Base-by-base conservation (phyloP, 1,140 invertebrate genomes). In the Galleria mellonella region DNA sequence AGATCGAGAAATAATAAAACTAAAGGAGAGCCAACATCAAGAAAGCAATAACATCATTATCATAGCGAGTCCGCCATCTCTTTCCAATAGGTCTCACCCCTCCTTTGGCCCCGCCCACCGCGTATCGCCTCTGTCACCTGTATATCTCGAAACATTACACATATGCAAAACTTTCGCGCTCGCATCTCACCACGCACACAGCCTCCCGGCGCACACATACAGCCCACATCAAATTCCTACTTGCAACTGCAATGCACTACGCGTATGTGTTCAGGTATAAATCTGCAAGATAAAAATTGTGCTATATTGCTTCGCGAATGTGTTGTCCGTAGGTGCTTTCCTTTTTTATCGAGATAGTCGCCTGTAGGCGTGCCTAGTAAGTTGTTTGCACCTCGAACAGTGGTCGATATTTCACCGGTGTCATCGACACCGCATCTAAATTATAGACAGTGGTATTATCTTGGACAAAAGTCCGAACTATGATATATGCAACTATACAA, bases 21-120 rank as follows among this genome's bases (percentile, higher is more conserved):
- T 83, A 82, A 76, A 79, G 77, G 65, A 70, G 72, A 71, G 64
- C 67, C 68, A 74, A 81, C 73, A 84, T 85, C 78, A 82, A 78
- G 76, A 85, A 79, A 82, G 78, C 81, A 82, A 85, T 85, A 85
- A 85, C 82, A 76, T 85, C 82, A 85, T 85, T 85, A 85, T 85
- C 82, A 83, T 85, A 83, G 81, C 69, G 47, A 70, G 75, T 79
- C 72, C 55, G 74, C 75, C 78, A 78, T 85, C 82, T 85, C 82
- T 83, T 74, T 84, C 76, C 75, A 71, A 82, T 84, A 77, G 72
- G 69, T 81, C 61, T 81, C 67, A 77, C 71, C 76, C 75, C 78
- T 69, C 73, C 62, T 64, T 72, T 57, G 59, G 78, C 81, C 67
- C 72, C 81, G 81, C 81, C 81, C 63, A 82, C 62, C 68, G 70